phyloP scores from a whole-genome alignment of 2,888 invertebrate species.

The Nudaria mundana region DNA sequence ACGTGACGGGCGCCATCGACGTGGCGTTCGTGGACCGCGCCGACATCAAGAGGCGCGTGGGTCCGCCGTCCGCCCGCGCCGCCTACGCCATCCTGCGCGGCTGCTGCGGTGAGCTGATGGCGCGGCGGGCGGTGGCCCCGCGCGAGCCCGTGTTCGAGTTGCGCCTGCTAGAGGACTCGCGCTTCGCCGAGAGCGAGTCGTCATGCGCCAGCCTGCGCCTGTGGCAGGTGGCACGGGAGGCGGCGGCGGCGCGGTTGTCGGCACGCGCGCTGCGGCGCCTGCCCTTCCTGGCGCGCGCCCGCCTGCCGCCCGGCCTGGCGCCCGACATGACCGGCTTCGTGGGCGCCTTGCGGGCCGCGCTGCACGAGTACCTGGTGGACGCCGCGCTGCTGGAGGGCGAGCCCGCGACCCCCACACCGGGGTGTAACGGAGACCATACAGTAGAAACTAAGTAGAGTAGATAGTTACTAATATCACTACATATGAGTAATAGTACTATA shows the following conservation, averaged over 20 bases:
- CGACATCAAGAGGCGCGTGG: slow-evolving; percentile 95
- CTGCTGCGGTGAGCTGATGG: slow-evolving; percentile 91
- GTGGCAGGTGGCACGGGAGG: slow-evolving; percentile 44
- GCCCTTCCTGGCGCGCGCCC: slow-evolving; percentile 91
- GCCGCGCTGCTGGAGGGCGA: slow-evolving; percentile 32
- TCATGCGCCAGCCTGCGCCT: slow-evolving; percentile 49
- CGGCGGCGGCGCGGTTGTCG: slow-evolving; percentile 84
- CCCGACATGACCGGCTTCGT: slow-evolving; percentile 36
- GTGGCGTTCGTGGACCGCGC: slow-evolving; percentile 97
- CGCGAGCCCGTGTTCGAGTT: slow-evolving; percentile 52
- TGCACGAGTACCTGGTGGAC: slow-evolving; percentile 45
- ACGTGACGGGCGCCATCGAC: slow-evolving; percentile 96
- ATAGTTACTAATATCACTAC: too few relatives aligned
- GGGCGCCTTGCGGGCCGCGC: slow-evolving; percentile 43
- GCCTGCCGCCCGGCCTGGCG: slow-evolving; percentile 81
- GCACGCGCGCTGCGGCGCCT: slow-evolving; percentile 83
- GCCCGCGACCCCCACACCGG: neutral
- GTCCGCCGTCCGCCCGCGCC: slow-evolving; percentile 88
- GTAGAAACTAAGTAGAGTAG: too few relatives aligned
- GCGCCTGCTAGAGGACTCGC: slow-evolving; percentile 52
- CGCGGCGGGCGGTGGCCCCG: slow-evolving; percentile 78
- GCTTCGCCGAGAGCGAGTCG: slow-evolving; percentile 48
- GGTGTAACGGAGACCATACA: too few relatives aligned
- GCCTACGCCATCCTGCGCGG: slow-evolving; percentile 91
- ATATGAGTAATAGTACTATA: too few relatives aligned